A percentile compares a stretch with the other conserved stretches of the same genome.
These are phyloP conservation scores for Stegana nigrithorax DNA, from an alignment of 2,888 invertebrate species.

Conservation along the genomic window DNA sequence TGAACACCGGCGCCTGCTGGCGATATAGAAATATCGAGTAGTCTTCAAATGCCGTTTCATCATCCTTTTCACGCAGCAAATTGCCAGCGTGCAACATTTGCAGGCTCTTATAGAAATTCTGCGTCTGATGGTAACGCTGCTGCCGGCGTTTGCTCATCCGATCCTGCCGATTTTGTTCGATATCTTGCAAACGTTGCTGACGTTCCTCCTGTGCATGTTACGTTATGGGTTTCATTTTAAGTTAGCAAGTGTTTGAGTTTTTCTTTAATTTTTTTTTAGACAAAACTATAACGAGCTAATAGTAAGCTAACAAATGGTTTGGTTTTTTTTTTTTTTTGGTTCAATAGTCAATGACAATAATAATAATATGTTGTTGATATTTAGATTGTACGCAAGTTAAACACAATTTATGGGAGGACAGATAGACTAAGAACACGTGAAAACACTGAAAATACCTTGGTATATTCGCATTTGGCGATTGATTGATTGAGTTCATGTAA, in stretches of 20 bases:
- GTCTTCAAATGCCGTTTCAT: slow-evolving; percentile 78
- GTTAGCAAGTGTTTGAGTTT: too few species aligned
- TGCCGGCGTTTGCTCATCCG: slow-evolving; percentile 75
- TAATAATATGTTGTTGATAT: neutral
- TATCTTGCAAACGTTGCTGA: slow-evolving; percentile 80
- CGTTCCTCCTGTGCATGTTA: slow-evolving; percentile 78
- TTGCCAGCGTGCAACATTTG: slow-evolving; percentile 86
- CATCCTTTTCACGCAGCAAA: slow-evolving; percentile 70
- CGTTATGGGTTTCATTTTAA: too few species aligned
- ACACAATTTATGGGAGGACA: neutral
- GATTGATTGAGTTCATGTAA: slow-evolving; percentile 57
- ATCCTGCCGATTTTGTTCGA: slow-evolving; percentile 76
- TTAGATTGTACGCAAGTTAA: neutral
- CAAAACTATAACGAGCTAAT: too few species aligned
- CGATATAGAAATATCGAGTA: slow-evolving; percentile 88
- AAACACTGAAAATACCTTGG: slow-evolving; percentile 53
- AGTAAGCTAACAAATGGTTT: too few species aligned
- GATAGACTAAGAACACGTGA: too few species aligned
- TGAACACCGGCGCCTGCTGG: slow-evolving; percentile 86
- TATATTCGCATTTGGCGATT: slow-evolving; percentile 52
- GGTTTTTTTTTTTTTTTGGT: too few species aligned
- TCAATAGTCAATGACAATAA: too few species aligned
- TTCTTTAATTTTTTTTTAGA: too few species aligned
- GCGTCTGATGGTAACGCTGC: slow-evolving; percentile 80
- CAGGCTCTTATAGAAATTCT: slow-evolving; percentile 86